These are phyloP conservation scores for Orthosia incerta DNA, from an alignment of 2,888 invertebrate species.

Conservation along the genomic window DNA sequence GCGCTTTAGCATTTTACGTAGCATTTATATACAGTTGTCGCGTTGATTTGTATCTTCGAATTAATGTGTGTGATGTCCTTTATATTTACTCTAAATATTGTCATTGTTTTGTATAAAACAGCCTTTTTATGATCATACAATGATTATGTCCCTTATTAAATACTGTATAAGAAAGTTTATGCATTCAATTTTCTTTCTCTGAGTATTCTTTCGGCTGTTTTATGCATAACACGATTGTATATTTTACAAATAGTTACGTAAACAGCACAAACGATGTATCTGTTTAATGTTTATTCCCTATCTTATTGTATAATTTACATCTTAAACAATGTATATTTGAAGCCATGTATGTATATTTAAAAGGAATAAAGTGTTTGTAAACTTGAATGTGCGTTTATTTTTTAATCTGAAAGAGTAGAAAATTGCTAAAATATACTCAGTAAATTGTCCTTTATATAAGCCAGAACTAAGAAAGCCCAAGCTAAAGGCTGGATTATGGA, in stretches of 20 bases:
- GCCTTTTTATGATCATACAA: conserved; percentile 7
- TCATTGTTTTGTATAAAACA: conserved; percentile 32
- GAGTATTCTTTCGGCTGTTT: conserved; percentile 30
- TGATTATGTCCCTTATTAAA: not conserved
- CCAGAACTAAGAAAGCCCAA: too few species aligned
- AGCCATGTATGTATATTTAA: conserved; percentile 60
- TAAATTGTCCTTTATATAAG: too few species aligned
- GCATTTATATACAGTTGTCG: conserved; percentile 50
- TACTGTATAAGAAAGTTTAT: too few species aligned
- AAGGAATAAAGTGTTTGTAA: conserved; percentile 74
- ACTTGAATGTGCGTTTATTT: conserved; percentile 46
- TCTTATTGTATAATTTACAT: conserved; percentile 50
- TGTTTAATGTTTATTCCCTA: conserved; percentile 39
- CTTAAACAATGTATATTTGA: conserved; percentile 60
- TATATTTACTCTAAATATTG: conserved; percentile 19
- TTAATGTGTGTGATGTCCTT: conserved; percentile 37
- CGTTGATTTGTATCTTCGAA: conserved; percentile 20
- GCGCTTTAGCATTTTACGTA: conserved; percentile 65
- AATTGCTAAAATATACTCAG: too few species aligned
- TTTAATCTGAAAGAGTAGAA: conserved; percentile 10
- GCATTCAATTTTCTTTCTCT: not conserved
- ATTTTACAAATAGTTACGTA: conserved; percentile 30
- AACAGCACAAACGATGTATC: conserved; percentile 61
- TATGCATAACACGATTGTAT: conserved; percentile 21
- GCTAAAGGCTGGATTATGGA: too few species aligned